Percentiles rank a stretch among this genome's conserved stretches.
phyloP scores from a whole-genome alignment of 2,113 vertebrate genomes.

The Corythornis cristatus region DNA sequence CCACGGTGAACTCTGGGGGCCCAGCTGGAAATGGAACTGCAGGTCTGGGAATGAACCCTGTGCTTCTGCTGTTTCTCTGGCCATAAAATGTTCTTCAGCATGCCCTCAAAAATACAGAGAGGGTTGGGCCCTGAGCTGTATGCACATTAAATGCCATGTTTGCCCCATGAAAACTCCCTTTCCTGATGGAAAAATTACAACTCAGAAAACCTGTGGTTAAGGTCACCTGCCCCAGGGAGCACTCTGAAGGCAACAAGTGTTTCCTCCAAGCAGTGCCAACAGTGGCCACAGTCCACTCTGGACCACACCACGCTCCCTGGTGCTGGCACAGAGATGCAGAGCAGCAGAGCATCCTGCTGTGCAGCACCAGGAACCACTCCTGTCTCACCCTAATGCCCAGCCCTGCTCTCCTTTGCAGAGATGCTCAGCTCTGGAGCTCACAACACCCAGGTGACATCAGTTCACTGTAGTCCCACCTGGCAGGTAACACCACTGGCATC shows the following conservation, averaged over 20 bases:
- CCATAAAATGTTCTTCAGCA: neutral
- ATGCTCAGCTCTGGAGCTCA: neutral
- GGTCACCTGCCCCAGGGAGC: neutral
- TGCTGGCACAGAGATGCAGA: neutral
- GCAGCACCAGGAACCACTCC: neutral
- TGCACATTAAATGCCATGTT: neutral
- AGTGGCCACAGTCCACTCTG: neutral
- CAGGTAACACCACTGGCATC: neutral
- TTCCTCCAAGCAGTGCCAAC: neutral
- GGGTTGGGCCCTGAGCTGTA: neutral
- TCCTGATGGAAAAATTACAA: neutral
- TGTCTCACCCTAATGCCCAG: neutral
- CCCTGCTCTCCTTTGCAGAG: neutral
- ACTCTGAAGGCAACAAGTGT: neutral
- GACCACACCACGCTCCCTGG: neutral
- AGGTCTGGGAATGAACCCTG: neutral
- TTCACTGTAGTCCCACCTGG: neutral
- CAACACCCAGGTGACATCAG: accelerated
- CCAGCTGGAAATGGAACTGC: neutral
- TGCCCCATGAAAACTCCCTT: neutral
- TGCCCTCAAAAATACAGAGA: neutral
- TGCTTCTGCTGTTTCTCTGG: neutral
- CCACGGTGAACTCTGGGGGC: neutral
- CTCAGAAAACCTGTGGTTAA: neutral
- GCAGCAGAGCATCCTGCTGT: neutral